Evolutionary conservation across 2,797 vertebrate species (phyloP).

Genomic region (Hemitrygon akajei): DNA sequence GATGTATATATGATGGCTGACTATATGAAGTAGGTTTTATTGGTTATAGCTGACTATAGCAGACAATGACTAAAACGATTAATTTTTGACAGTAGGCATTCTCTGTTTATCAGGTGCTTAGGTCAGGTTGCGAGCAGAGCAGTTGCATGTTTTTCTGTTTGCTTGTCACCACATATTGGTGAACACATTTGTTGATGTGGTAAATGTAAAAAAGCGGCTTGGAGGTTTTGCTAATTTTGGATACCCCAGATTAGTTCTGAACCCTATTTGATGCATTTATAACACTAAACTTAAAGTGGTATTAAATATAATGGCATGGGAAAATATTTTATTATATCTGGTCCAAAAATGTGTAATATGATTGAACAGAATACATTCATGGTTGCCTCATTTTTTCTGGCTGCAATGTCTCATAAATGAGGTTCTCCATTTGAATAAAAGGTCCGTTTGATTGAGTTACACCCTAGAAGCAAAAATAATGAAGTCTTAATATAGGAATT

Average conservation of each 20-base stretch:
- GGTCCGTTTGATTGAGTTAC: not conserved
- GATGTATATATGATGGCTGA: not conserved
- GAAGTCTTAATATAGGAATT: not conserved
- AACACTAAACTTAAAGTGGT: not conserved
- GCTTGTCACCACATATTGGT: not conserved
- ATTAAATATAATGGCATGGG: not conserved
- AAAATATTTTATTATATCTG: not conserved
- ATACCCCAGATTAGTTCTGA: not conserved
- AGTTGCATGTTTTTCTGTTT: not conserved
- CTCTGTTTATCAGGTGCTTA: not conserved
- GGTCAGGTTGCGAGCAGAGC: not conserved
- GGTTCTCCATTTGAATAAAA: conserved; percentile 9
- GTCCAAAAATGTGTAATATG: not conserved
- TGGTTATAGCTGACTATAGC: not conserved
- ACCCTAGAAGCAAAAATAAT: conserved; percentile 10
- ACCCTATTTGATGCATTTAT: not conserved
- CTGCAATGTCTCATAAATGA: conserved; percentile 22
- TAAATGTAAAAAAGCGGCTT: not conserved
- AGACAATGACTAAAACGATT: not conserved
- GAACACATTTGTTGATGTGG: not conserved
- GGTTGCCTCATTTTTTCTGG: not conserved
- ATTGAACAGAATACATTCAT: not conserved
- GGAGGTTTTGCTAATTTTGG: not conserved
- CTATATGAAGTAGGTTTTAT: not conserved
- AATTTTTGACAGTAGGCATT: not conserved